Percentiles rank a stretch among this genome's conserved stretches.
phyloP scores from a whole-genome alignment of 1,140 invertebrate genomes.

The Trichoplusia ni region DNA sequence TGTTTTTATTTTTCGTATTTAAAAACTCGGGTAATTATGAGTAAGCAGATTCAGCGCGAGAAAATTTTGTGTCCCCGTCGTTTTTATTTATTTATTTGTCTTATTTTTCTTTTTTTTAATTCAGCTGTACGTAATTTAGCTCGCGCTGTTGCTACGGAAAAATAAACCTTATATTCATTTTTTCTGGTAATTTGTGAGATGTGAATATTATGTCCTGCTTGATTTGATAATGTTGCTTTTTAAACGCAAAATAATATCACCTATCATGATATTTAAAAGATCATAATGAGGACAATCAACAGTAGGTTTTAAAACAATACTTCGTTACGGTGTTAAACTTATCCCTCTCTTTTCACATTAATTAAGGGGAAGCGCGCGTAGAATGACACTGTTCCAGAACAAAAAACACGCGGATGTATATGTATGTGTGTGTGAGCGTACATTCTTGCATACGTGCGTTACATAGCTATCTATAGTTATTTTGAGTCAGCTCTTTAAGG shows the following conservation, averaged over 20 bases:
- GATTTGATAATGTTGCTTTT: too few species aligned
- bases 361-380: conserved; percentile 25
- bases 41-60: conserved; percentile 50
- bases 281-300: neutral
- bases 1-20: conserved; percentile 69
- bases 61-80: conserved; percentile 40
- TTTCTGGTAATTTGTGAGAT: too few species aligned
- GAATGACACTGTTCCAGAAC: conserved; percentile 16
- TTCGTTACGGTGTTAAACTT: conserved; percentile 29
- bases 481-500: too few species aligned
- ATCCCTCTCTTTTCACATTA: conserved; percentile 21
- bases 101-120: conserved; percentile 26
- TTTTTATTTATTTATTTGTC: conserved; percentile 37
- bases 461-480: too few species aligned
- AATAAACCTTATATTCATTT: too few species aligned
- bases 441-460: neutral
- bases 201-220: too few species aligned
- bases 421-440: too few species aligned
- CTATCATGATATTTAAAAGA: neutral
- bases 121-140: conserved; percentile 11
- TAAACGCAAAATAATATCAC: neutral
- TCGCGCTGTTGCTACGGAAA: neutral
- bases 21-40: conserved; percentile 71
- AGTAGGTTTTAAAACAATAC: conserved; percentile 25
- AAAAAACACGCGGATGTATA: neutral